Evolutionary conservation across 2,113 vertebrate genomes (phyloP).

Genomic region (Pterocles burchelli): DNA sequence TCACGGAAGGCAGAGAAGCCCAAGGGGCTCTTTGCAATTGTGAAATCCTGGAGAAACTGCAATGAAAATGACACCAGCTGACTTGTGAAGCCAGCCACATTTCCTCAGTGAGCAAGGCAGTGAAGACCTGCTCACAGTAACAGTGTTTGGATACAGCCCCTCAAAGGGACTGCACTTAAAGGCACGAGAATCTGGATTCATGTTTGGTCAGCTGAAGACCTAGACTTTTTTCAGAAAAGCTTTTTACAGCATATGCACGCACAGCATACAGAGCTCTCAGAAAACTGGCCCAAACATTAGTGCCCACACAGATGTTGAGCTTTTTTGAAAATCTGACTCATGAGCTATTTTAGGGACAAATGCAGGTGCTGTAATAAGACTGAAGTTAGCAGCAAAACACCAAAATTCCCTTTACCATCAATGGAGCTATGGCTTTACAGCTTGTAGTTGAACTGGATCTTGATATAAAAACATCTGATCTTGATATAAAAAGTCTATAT

Average conservation of each 20-base stretch:
- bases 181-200: not conserved
- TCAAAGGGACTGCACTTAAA: not conserved
- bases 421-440: not conserved
- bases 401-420: not conserved
- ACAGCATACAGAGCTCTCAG: not conserved
- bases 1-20: not conserved
- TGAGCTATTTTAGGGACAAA: conserved; percentile 16
- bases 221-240: not conserved
- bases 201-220: not conserved
- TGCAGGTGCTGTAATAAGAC: not conserved
- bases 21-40: not conserved
- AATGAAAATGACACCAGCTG: not conserved
- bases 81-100: not conserved
- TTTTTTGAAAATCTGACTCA: conserved; percentile 33
- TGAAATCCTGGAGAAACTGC: not conserved
- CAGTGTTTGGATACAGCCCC: not conserved
- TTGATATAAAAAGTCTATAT: not conserved
- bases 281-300: not conserved
- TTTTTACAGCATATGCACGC: not conserved
- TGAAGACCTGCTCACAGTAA: not conserved
- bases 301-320: not conserved
- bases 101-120: not conserved
- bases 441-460: not conserved
- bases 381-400: not conserved
- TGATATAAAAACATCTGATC: not conserved